Base-by-base conservation (phyloP, 2,888 invertebrate species). In the Hypercompe scribonia region DNA sequence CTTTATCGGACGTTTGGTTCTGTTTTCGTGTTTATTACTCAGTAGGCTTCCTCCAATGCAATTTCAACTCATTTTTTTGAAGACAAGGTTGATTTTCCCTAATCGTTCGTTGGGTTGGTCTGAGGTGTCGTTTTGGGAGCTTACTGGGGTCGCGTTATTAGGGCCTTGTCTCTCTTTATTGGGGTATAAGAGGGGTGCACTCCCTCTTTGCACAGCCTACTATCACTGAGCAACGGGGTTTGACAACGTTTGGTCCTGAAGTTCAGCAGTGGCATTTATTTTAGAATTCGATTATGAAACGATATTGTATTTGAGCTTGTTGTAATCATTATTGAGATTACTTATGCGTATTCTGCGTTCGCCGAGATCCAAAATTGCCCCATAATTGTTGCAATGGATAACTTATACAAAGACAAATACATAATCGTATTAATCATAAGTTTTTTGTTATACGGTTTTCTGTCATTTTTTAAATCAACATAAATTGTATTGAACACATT, bases 91-190 rank as follows among this genome's bases (percentile, higher is more conserved):
- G 81, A 39, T 84, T 90, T 90, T 89, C 42, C 78, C 67, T 70
- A 81, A 63, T 64, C 68, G 75, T 74, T 81, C 71, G 42, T 50
- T 76, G 65, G 73, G 86, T 78, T 88, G 88, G 89, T 90, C 89
- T 87, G 89, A 91, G 93, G 92, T 92, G 93, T 92, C 92, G 92
- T 92, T 91, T 90, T 87, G 91, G 91, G 90, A 90, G 92, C 91
- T 93, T 92, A 91, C 89, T 91, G 78, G 91, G 92, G 91, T 90
- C 91, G 88, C 87, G 91, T 92, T 93, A 93, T 93, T 93, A 91
- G 90, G 90, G 91, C 84, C 90, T 91, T 93, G 93, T 93, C 92
- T 89, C 92, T 92, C 92, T 92, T 92, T 93, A 93, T 94, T 93
- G 92, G 92, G 92, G 92, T 92, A 91, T 93, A 92, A 90, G 92